Evolutionary conservation across 2,797 vertebrate genomes (phyloP), one percentile per base, ranked within the genome.

Genomic region (Enoplosus armatus): DNA sequence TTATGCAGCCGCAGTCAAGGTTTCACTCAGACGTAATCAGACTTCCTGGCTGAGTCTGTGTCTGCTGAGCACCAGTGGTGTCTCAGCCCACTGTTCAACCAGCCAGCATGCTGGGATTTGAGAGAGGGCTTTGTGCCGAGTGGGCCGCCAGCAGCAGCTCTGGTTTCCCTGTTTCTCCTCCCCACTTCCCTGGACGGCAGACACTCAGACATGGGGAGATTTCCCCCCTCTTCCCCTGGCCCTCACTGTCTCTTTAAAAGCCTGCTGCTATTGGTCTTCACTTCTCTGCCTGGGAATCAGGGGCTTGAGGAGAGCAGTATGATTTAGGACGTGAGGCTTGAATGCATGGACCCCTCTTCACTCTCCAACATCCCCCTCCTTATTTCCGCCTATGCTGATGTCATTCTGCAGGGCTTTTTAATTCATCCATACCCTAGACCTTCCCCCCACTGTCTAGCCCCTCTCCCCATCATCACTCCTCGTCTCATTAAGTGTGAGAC

Each of bases 351-450:
- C 75, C 68, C 69, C 41, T 68, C 76, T 71, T 68, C 79, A 80
- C 41, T 75, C 86, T 76, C 75, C 58, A 10, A 37, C 83, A 50
- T 33, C 70, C 80, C 41, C 73, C 82, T 69, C 68, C 77, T 77
- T 41, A 79, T 77, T 87, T 89, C 84, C 71, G 79, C 75, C 80
- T 85, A 74, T 83, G 88, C 89, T 95, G 93, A 95, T 95, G 93
- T 95, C 91, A 95, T 94, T 90, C 83, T 79, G 83, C 82, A 55
- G 86, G 68, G 87, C 60, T 89, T 90, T 94, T 92, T 88, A 92
- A 94, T 92, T 82, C 85, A 83, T 87, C 89, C 91, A 74, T 81
- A 43, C 72, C 53, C 48, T 39, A 55, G 64, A 70, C 75, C 77
- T 54, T 59, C 79, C 74, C 83, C 71, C 77, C 83, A 75, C 86